Evolutionary conservation across 2,113 vertebrate genomes (phyloP), one percentile per base, ranked within the genome.

Genomic region (Hippocampus guttulatus): DNA sequence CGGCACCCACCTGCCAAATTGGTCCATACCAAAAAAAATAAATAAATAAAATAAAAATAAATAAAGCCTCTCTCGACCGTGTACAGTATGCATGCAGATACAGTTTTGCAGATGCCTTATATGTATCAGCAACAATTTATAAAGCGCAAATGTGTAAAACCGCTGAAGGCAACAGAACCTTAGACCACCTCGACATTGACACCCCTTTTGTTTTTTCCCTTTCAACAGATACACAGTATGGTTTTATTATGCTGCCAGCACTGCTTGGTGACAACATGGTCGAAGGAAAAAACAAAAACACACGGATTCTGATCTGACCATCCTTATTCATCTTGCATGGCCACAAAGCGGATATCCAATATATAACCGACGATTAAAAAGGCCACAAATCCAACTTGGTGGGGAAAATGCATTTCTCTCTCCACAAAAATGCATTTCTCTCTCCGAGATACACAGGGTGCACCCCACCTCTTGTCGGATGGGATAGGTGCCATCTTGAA

Each of bases 321-420:
- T 64, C 62, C 62, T 43, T 45, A 45, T 45, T 64, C 62, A 64
- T 45, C 62, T 43, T 45, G 40, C 62, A 43, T 38, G 15, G 40
- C 40, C 62, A 43, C 33, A 64, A 64, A 64, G 38, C 40, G 38
- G 12, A 64, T 64, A 64, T 43, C 21, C 38, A 64, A 41, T 64
- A 40, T 45, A 14, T 43, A 64, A 64, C n/a, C 21, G 43, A 23
- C 40, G 12, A 64, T 64, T 64, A 64, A 64, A 64, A 43, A 64
- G 62, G 33, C 62, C 40, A 64, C 40, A 43, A 43, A 23, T 45
- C 38, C n/a, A 43, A 45, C 40, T 64, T 64, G 62, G 38, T 41
- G 10, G 38, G 38, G 20, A 23, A 41, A 38, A 62, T 58, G 55
- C 55, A 58, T 27, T 11, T 25, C 12, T 25, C 55, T 58, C 23